Conservation (phyloP, 2,113 vertebrate genomes). For the Microcebus lehilahytsara region DNA sequence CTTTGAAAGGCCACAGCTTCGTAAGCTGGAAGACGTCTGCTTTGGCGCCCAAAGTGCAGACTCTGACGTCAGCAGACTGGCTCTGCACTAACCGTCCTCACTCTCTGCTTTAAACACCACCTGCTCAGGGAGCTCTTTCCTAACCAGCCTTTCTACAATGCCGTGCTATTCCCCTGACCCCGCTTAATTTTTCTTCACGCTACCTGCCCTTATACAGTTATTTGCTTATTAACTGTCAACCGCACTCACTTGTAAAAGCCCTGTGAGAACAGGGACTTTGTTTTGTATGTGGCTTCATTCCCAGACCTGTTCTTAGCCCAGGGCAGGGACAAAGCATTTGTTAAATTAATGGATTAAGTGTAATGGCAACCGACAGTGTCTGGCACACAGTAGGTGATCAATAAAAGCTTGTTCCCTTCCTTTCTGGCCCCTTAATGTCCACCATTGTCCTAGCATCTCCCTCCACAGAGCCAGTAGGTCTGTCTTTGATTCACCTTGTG, state of each 20-base stretch:
- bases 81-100: too few relatives aligned
- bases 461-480: background rate
- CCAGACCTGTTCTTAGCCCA: background rate
- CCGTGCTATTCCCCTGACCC: fast-evolving
- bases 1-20: background rate
- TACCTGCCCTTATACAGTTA: background rate
- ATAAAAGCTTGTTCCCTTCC: background rate
- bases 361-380: background rate
- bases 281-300: background rate
- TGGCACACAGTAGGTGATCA: background rate
- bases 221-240: background rate
- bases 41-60: background rate
- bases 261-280: background rate
- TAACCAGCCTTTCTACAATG: background rate
- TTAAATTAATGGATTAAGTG: background rate
- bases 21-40: background rate
- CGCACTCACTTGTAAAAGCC: background rate
- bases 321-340: background rate
- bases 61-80: background rate
- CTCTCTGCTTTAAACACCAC: background rate
- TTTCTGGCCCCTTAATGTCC: background rate
- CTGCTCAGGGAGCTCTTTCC: background rate
- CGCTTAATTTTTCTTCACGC: background rate
- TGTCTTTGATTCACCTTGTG: background rate
- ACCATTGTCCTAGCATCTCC: background rate